Evolutionary conservation across 2,888 invertebrate species (phyloP), one percentile per base, ranked within the genome.

Genomic region (Ceriagrion tenellum): DNA sequence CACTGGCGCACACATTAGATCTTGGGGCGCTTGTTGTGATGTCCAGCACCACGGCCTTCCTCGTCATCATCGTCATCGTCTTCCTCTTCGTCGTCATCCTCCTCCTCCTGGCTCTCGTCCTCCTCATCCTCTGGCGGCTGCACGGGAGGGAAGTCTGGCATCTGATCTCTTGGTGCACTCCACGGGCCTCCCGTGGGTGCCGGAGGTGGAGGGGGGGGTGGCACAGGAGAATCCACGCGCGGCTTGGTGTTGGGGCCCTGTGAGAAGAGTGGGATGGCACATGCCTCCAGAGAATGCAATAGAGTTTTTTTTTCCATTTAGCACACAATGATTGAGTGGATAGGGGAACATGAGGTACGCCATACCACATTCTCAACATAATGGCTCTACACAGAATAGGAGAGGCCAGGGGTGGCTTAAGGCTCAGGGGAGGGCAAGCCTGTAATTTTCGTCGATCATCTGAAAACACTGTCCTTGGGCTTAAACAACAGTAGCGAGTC

Each of bases 111-210:
- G 35, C 95, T 96, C 95, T 96, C 96, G 2, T 96, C 96, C 40
- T 95, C 95, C 95, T 96, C 96, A 0, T 95, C 95, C 40, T 96
- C 95, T 69, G 95, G 95, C 20, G 95, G 96, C 95, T 95, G 95
- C 40, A 96, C 96, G 3, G 96, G 96, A 59, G 96, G 96, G 95
- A 96, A 96, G 96, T 96, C 96, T 4, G 96, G 96, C 90, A 96
- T 96, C 95, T 96, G 96, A 95, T 96, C 96, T 69, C 96, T 95
- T 26, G 96, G 96, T 59, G 95, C 95, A 69, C 91, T 95, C 95
- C 95, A 95, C 30, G 90, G 90, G 18, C 91, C 90, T 63, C 90
- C 95, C 56, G 90, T 55, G n/a, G 89, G 63, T 69, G 91, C 95
- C 55, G 90, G 90, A 20, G 95, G 95, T 18, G 95, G 93, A 8